These are phyloP conservation scores for Neolamprologus fasciatus DNA, from an alignment of 2,113 vertebrate genomes.

Conservation along the genomic window DNA sequence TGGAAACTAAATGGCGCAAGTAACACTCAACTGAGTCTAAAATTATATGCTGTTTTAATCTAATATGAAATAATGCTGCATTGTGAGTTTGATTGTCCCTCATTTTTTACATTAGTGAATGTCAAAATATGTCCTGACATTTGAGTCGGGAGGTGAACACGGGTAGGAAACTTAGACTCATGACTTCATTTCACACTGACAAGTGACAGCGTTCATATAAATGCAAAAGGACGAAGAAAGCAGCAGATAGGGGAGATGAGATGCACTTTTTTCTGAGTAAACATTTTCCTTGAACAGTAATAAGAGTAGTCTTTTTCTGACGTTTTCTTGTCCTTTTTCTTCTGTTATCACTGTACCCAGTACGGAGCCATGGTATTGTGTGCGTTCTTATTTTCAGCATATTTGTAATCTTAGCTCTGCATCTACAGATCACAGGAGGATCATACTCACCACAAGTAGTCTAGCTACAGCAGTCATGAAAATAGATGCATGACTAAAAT, in stretches of 20 bases:
- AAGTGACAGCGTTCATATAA: neutral
- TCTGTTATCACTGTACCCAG: neutral
- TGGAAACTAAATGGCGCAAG: conserved; percentile 72
- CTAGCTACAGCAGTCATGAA: neutral
- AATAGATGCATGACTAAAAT: neutral
- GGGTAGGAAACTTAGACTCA: neutral
- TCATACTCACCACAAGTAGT: neutral
- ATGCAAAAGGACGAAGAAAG: neutral
- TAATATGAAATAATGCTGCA: conserved; percentile 36
- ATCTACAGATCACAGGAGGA: neutral
- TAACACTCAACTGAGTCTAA: conserved; percentile 66
- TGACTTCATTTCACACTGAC: neutral
- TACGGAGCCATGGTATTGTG: rapidly evolving
- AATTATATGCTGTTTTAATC: conserved; percentile 53
- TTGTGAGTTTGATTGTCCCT: conserved; percentile 1
- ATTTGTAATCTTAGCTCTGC: rapidly evolving
- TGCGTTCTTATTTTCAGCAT: neutral
- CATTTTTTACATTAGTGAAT: conserved; percentile 23
- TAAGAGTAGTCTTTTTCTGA: neutral
- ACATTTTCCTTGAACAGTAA: neutral
- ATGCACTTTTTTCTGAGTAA: neutral
- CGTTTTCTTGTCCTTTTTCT: neutral
- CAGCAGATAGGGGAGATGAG: neutral
- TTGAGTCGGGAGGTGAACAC: neutral
- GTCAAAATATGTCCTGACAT: conserved; percentile 11